Conservation (phyloP, 2,113 vertebrate species). For the Coregonus clupeaformis region DNA sequence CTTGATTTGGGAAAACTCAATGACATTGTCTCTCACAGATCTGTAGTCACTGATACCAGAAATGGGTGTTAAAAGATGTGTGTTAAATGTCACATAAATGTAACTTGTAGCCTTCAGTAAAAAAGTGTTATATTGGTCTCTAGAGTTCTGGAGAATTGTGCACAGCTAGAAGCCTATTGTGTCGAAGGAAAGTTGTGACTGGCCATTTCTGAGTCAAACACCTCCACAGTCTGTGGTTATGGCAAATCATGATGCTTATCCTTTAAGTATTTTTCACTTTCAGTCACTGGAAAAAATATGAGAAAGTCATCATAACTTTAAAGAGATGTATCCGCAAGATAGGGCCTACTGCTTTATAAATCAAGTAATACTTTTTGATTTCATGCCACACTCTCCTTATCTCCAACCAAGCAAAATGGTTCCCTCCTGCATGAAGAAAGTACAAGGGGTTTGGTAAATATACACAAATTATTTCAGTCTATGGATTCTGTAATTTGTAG, state of each 20-base stretch:
- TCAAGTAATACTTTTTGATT: neutral
- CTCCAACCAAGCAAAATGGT: neutral
- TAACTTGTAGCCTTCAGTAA: too few relatives aligned
- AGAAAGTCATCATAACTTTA: slow-evolving; percentile 5
- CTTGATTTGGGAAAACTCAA: too few relatives aligned
- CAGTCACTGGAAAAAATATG: slow-evolving; percentile 65
- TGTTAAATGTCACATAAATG: too few relatives aligned
- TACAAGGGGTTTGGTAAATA: neutral
- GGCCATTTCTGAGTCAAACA: slow-evolving; percentile 4
- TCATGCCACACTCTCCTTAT: neutral
- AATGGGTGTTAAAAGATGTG: too few relatives aligned
- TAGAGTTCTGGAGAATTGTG: neutral
- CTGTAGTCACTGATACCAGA: too few relatives aligned
- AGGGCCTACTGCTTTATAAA: neutral
- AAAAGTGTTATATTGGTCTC: too few relatives aligned
- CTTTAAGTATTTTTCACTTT: slow-evolving; percentile 63
- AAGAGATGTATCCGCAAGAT: neutral
- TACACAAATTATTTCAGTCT: neutral
- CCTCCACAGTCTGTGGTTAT: slow-evolving; percentile 43
- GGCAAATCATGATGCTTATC: slow-evolving; percentile 22
- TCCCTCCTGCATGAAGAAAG: neutral
- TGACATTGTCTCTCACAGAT: too few relatives aligned
- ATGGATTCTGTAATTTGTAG: neutral
- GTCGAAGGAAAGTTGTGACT: neutral
- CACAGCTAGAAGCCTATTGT: neutral